Percentiles rank a stretch among this genome's conserved stretches.
Evolutionary conservation across 2,113 vertebrate species (phyloP).

Genomic region (Cyprinus carpio): DNA sequence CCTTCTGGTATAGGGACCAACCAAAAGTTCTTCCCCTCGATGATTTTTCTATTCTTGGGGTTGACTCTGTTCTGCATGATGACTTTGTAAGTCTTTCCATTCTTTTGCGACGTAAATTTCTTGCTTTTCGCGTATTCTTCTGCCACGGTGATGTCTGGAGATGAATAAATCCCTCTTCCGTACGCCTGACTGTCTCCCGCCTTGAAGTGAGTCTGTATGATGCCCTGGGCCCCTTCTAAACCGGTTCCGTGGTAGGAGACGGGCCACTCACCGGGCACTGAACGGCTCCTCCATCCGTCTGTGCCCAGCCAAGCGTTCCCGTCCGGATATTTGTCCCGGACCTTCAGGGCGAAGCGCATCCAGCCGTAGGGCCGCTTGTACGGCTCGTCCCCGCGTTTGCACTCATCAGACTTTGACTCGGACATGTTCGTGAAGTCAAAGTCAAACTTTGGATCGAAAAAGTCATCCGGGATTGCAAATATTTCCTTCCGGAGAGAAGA

Average conservation of each 20-base stretch:
- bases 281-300: constrained; percentile 8
- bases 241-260: constrained; percentile 50
- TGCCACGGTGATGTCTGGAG: constrained; percentile 29
- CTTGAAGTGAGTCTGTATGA: background rate
- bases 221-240: background rate
- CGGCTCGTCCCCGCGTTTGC: constrained; percentile 36
- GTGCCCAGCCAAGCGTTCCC: constrained; percentile 45
- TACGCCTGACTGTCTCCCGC: background rate
- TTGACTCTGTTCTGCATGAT: constrained; percentile 44
- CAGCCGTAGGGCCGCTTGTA: constrained; percentile 46
- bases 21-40: background rate
- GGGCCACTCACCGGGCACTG: constrained; percentile 36
- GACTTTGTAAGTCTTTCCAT: constrained; percentile 33
- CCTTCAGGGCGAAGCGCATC: constrained; percentile 46
- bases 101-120: constrained; percentile 19
- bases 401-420: background rate
- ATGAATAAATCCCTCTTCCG: constrained; percentile 38
- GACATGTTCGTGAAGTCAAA: constrained; percentile 44
- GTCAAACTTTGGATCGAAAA: constrained; percentile 34
- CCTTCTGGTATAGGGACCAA: constrained; percentile 27
- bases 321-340: constrained; percentile 33
- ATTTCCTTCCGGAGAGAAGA: background rate
- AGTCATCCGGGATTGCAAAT: constrained; percentile 28
- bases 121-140: background rate
- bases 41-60: background rate